Conservation (phyloP, 2,113 vertebrate genomes). For the Neodontobutis hainanensis region DNA sequence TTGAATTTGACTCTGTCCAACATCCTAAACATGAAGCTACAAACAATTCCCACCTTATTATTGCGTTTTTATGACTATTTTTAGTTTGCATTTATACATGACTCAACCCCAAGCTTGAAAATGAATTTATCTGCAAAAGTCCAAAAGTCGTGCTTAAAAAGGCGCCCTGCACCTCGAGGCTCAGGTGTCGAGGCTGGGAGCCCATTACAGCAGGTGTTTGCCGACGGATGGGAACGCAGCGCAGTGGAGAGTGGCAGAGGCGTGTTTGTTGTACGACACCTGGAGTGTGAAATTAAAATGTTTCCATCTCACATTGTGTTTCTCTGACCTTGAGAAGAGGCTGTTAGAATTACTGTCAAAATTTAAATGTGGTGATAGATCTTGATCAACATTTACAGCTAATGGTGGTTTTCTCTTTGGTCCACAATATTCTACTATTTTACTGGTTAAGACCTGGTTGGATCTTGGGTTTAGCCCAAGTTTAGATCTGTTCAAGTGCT, state of each 20-base stretch:
- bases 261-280: slow-evolving; percentile 41
- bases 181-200: slow-evolving; percentile 46
- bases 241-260: slow-evolving; percentile 22
- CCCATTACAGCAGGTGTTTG: neutral
- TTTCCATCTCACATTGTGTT: slow-evolving; percentile 26
- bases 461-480: too few relatives aligned
- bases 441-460: too few relatives aligned
- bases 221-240: slow-evolving; percentile 40
- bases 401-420: too few relatives aligned
- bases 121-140: too few relatives aligned
- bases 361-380: slow-evolving; percentile 23
- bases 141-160: neutral
- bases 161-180: slow-evolving; percentile 6
- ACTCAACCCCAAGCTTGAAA: too few relatives aligned
- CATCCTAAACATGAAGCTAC: too few relatives aligned
- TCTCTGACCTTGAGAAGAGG: slow-evolving; percentile 48
- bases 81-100: too few relatives aligned
- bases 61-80: too few relatives aligned
- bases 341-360: slow-evolving; percentile 5
- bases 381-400: too few relatives aligned
- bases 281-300: slow-evolving; percentile 80
- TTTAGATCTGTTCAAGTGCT: too few relatives aligned
- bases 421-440: slow-evolving; percentile 26
- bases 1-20: too few relatives aligned
- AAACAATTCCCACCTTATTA: too few relatives aligned